These are phyloP conservation scores for Trinorchestia longiramus DNA, from an alignment of 1,140 invertebrate species.

Conservation along the genomic window DNA sequence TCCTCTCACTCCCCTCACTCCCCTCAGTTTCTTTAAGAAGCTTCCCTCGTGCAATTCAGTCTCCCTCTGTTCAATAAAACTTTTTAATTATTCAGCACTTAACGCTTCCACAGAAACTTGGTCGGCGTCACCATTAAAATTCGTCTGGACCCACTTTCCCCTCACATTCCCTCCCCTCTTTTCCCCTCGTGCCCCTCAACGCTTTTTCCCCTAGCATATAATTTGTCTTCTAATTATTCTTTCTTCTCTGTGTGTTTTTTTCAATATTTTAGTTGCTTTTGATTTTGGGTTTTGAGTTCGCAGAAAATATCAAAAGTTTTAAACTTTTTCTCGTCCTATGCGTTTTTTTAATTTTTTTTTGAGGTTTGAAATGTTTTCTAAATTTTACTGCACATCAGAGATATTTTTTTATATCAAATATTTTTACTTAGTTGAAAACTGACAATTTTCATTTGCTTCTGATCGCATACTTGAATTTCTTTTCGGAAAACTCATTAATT, in stretches of 20 bases:
- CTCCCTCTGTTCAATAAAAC: background rate
- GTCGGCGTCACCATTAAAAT: slow-evolving; percentile 9
- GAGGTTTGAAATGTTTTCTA: background rate
- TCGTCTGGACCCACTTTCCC: background rate
- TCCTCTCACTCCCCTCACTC: no score
- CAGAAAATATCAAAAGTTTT: background rate
- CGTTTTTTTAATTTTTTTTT: background rate
- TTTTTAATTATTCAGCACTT: slow-evolving; percentile 43
- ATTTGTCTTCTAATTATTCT: background rate
- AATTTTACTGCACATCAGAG: background rate
- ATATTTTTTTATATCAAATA: background rate
- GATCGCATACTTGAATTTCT: background rate
- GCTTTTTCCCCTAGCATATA: background rate
- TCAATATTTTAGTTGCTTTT: background rate
- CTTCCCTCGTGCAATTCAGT: background rate
- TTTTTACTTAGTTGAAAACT: background rate
- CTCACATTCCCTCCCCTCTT: no score
- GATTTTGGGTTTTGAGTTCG: background rate
- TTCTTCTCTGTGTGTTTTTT: background rate
- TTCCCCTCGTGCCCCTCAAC: background rate
- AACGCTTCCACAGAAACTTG: background rate
- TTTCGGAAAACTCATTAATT: background rate
- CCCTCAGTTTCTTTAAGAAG: no score
- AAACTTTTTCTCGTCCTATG: background rate
- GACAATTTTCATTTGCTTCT: background rate